Evolutionary conservation across 2,113 vertebrate genomes (phyloP).

Genomic region (Pungitius pungitius): DNA sequence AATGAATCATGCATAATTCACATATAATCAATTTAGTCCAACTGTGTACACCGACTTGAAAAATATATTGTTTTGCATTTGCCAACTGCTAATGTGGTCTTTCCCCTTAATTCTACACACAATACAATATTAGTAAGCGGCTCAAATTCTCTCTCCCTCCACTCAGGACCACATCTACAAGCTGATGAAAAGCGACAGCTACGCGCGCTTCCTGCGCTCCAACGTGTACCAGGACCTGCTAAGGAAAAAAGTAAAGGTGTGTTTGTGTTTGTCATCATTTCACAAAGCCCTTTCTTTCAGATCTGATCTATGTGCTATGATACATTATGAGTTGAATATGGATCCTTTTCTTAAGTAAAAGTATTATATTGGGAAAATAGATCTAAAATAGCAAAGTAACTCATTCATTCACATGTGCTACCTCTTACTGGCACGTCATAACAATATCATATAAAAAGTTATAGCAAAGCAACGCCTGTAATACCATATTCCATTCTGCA

Average conservation of each 20-base stretch:
- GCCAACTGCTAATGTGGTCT: background rate
- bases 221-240: slow-evolving; percentile 97
- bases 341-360: background rate
- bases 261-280: background rate
- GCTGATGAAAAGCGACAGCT: slow-evolving; percentile 99
- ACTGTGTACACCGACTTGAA: background rate
- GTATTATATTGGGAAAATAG: background rate
- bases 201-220: slow-evolving; percentile 96
- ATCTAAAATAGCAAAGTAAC: background rate
- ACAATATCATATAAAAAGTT: background rate
- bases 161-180: slow-evolving; percentile 98
- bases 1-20: background rate
- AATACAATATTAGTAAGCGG: no score
- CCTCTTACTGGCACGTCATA: no score
- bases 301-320: background rate
- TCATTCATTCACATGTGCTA: no score
- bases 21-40: background rate
- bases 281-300: background rate
- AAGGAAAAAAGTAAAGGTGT: slow-evolving; percentile 90
- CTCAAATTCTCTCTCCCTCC: background rate
- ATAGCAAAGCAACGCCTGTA: background rate
- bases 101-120: background rate
- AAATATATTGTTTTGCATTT: background rate
- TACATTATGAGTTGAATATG: background rate
- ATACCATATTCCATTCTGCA: background rate